A percentile compares a stretch with the other conserved stretches of the same genome.
phyloP scores from a whole-genome alignment of 1,140 invertebrate genomes.

The Drosophila lacteicornis region DNA sequence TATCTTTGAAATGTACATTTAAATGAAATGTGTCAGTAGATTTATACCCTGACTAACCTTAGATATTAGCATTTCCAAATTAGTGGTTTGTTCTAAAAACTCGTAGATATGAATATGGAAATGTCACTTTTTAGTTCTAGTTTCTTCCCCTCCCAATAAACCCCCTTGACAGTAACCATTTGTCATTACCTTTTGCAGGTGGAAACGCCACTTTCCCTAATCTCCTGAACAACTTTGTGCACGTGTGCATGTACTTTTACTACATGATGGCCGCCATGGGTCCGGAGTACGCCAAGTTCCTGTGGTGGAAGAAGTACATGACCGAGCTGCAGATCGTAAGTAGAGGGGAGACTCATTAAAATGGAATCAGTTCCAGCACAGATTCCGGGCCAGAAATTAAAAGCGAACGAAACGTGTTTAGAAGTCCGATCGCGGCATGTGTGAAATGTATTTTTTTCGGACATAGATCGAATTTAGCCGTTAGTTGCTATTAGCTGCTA shows the following conservation, averaged over 20 bases:
- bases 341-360: constrained; percentile 35
- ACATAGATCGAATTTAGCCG: constrained; percentile 46
- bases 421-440: constrained; percentile 56
- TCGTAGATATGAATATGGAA: background rate
- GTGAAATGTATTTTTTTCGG: constrained; percentile 62
- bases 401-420: constrained; percentile 68
- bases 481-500: constrained; percentile 29
- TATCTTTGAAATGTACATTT: background rate
- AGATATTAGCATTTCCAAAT: background rate
- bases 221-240: constrained; percentile 96
- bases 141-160: background rate
- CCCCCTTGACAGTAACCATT: background rate
- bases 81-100: background rate
- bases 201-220: constrained; percentile 97
- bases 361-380: constrained; percentile 64
- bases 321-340: constrained; percentile 95
- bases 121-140: background rate
- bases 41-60: background rate
- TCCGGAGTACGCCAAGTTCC: constrained; percentile 94
- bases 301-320: constrained; percentile 98
- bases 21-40: background rate
- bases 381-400: constrained; percentile 26
- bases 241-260: constrained; percentile 97
- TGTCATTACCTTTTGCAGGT: constrained; percentile 86
- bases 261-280: constrained; percentile 97